Conservation (phyloP, 2,888 invertebrate species). For the Plusia festucae region DNA sequence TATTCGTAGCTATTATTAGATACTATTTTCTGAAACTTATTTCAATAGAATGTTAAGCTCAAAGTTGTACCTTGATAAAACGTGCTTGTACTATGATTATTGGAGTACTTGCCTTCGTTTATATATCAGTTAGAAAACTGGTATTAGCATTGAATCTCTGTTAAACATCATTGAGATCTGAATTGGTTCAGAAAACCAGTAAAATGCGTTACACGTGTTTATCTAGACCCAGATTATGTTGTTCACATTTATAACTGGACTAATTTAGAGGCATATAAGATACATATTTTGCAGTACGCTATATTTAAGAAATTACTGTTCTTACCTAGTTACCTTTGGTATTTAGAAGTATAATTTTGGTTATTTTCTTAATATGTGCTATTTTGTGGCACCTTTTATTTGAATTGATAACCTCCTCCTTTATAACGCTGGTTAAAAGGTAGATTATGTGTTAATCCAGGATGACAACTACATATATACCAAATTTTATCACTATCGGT, state of each 20-base stretch:
- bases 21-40: background rate
- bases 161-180: constrained; percentile 52
- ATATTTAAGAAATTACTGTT: constrained; percentile 15
- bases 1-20: background rate
- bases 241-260: constrained; percentile 37
- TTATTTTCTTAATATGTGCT: background rate
- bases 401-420: too few relatives aligned
- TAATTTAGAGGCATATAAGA: constrained; percentile 16
- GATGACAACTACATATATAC: too few relatives aligned
- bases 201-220: constrained; percentile 30
- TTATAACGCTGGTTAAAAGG: too few relatives aligned
- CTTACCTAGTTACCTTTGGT: constrained; percentile 1
- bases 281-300: background rate
- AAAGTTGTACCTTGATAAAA: constrained; percentile 79
- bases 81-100: constrained; percentile 76
- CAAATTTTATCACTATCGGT: too few relatives aligned
- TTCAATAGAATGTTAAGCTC: background rate
- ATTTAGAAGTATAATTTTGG: background rate
- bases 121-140: constrained; percentile 79
- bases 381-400: too few relatives aligned
- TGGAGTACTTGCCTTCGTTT: constrained; percentile 76
- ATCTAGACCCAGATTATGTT: constrained; percentile 33
- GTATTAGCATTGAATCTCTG: constrained; percentile 70
- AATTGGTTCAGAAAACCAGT: constrained; percentile 46
- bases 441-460: too few relatives aligned